A percentile compares a stretch with the other conserved stretches of the same genome.
Evolutionary conservation across 2,888 invertebrate genomes (phyloP).

Genomic region (Nomada ferruginata): DNA sequence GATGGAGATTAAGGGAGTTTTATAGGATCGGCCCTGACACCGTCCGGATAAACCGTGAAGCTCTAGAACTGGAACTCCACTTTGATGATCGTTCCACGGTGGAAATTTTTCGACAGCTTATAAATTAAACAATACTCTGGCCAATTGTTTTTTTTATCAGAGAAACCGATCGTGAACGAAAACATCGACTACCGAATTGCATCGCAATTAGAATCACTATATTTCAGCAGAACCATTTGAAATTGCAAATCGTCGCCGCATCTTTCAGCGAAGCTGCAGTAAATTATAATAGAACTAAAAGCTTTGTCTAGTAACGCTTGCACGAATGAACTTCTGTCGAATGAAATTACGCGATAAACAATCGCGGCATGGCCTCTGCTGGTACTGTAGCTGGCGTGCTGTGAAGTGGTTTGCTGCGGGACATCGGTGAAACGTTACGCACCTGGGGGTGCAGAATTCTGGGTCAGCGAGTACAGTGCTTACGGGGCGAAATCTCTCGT

Average conservation of each 20-base stretch:
- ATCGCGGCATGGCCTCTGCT: neutral
- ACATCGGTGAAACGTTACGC: conserved; percentile 38
- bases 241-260: no score
- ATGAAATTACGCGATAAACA: conserved; percentile 38
- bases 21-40: neutral
- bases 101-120: neutral
- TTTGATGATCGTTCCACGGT: neutral
- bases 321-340: neutral
- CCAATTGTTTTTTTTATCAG: no score
- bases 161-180: no score
- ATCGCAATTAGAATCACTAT: no score
- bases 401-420: neutral
- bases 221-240: no score
- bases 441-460: conserved; percentile 16
- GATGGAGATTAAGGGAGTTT: conserved; percentile 44
- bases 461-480: conserved; percentile 10
- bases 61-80: no score
- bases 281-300: neutral
- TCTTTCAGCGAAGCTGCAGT: neutral
- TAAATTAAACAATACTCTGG: no score
- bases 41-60: neutral
- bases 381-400: neutral
- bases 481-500: neutral
- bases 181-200: no score
- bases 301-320: neutral